Base-by-base conservation (phyloP, 2,888 invertebrate genomes). In the Leucophenga maculata region DNA sequence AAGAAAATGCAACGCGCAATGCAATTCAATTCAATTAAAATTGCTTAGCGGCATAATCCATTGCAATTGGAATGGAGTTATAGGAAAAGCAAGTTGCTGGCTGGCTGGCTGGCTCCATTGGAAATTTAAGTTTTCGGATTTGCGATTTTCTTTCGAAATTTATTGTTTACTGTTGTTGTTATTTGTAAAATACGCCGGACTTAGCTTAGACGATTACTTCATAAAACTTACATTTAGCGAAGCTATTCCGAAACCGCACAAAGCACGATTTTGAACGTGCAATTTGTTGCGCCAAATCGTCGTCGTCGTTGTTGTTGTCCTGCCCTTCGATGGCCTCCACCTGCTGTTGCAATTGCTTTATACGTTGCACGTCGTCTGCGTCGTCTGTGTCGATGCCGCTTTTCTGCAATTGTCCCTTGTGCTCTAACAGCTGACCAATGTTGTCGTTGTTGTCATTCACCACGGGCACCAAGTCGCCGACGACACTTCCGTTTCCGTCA, bases 181-280 rank as follows among this genome's bases (percentile, higher is more conserved):
- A 11, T 39, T 39, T 39, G 11, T 13, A 8, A 50, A 50, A 16
- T 14, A 8, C 16, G 6, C 50, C 50, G 26, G 4, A 3, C 4
- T 26, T 26, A 26, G 26, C 26, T 26, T 26, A 26, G 26, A 4
- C 26, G 26, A 26, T 26, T 26, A 26, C 26, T 26, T 26, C 26
- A 26, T 26, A 57, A 44, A 46, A 78, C 86, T 83, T 76, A 86
- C 86, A 75, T 74, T 81, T 85, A 69, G 71, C 69, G 48, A 82
- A 81, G 68, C 77, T 75, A 59, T 77, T 74, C 68, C 86, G 84
- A 67, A 86, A 73, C 16, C 86, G 84, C 67, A 81, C 78, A 54
- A 86, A 81, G 72, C 84, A 86, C 69, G 86, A 83, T 13, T 70
- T 74, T 55, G 77, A 73, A 20, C 74, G 79, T 9, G 84, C 74